Evolutionary conservation across 1,140 invertebrate species (phyloP), one percentile per base, ranked within the genome.

Genomic region (Philaenus spumarius): DNA sequence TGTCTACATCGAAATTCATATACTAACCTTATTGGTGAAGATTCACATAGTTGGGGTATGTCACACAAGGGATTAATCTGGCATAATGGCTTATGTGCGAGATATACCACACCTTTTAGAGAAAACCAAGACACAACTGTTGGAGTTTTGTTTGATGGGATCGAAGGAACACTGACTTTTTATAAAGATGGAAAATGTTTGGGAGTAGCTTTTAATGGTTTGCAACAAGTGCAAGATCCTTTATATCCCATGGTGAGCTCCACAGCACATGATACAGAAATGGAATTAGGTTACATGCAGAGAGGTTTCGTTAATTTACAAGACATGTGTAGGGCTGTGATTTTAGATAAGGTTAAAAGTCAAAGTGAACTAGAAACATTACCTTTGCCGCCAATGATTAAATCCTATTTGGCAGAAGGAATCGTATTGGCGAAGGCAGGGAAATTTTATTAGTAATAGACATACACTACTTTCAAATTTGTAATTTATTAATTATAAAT

Each of bases 201-300:
- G 26, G 64, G 79, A 3, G 72, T 80, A 0, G 80, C 79, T 0
- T 81, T 81, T 61, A 68, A 73, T 15, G 77, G 75, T 23, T 61
- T 81, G n/a, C 70, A 81, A 58, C 72, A 77, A 65, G 70, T 81
- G n/a, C 71, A 73, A 14, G 80, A 85, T 54, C 78, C 82, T 6
- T 72, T 89, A 0, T 88, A 81, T 69, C 86, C 86, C 4, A 80
- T 86, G 34, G 75, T 87, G 1, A 81, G 81, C 61, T 87, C 85
- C 1, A 88, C 86, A 0, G 85, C 86, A 0, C 84, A 85, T 19
- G 87, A 86, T 70, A 88, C 85, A 2, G 81, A 85, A 72, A 86
- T 89, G 82, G 77, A 78, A 0, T 64, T 87, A 0, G 74, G 73
- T 14, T 67, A 71, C 4, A 78, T 79, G 22, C 75, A 75, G 54